These are phyloP conservation scores for Physella acuta DNA, from an alignment of 1,140 invertebrate genomes.

Conservation along the genomic window DNA sequence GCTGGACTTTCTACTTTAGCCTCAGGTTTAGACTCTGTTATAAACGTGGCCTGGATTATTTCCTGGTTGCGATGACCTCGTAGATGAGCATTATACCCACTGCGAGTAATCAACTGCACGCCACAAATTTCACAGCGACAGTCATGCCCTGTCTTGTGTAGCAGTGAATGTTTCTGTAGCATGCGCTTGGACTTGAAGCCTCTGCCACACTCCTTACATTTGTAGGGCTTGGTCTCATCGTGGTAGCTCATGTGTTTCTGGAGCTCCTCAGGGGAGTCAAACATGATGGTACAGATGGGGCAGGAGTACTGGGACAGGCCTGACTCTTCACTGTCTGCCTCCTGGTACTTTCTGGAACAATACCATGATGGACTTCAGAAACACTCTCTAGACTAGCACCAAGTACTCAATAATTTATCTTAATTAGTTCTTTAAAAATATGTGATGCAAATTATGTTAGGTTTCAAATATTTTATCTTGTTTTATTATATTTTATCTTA, in stretches of 20 bases:
- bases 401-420: neutral
- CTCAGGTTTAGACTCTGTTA: neutral
- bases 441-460: neutral
- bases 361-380: too few species aligned
- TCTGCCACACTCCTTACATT: conserved; percentile 24
- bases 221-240: conserved; percentile 25
- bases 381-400: neutral
- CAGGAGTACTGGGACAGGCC: conserved; percentile 18
- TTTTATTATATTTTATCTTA: too few species aligned
- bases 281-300: conserved; percentile 22
- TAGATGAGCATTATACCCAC: conserved; percentile 29
- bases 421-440: neutral
- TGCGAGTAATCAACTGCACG: conserved; percentile 29
- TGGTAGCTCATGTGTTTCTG: conserved; percentile 15
- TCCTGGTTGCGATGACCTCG: conserved; percentile 29
- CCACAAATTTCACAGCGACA: conserved; percentile 30
- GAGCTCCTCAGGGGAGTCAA: conserved; percentile 19
- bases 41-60: conserved; percentile 11
- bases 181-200: conserved; percentile 20
- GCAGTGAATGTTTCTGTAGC: conserved; percentile 20
- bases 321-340: neutral
- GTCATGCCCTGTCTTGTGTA: conserved; percentile 21
- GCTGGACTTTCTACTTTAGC: neutral
- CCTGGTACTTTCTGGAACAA: conserved; percentile 13
- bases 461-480: too few species aligned